Conservation (phyloP, 2,888 invertebrate genomes). For the Sarcophaga subvicina region DNA sequence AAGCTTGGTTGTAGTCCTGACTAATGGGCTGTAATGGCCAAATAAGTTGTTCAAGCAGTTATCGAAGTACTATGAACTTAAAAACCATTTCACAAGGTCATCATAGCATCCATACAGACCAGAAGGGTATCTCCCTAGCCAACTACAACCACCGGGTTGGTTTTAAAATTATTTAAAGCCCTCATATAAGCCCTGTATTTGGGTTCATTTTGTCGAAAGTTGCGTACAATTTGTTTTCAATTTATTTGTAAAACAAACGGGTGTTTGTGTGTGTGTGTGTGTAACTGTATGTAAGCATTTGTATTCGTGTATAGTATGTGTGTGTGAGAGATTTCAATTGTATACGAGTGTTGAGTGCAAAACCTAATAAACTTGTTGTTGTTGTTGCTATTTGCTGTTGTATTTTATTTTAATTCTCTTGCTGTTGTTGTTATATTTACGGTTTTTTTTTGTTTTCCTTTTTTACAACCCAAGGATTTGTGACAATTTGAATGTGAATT, state of each 20-base stretch:
- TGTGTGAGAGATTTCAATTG: neutral
- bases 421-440: neutral
- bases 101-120: too few relatives aligned
- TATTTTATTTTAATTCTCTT: neutral
- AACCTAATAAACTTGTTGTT: neutral
- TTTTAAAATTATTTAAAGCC: too few relatives aligned
- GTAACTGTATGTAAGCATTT: too few relatives aligned
- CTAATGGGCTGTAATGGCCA: too few relatives aligned
- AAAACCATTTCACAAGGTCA: too few relatives aligned
- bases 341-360: neutral
- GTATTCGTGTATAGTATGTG: neutral
- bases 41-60: too few relatives aligned
- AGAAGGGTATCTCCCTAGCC: too few relatives aligned
- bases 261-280: neutral
- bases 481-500: neutral
- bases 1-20: too few relatives aligned
- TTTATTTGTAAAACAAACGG: neutral
- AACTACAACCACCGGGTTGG: too few relatives aligned
- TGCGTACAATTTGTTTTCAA: conserved; percentile 5
- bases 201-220: conserved; percentile 29
- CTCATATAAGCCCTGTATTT: neutral
- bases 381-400: neutral
- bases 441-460: neutral
- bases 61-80: too few relatives aligned
- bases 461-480: neutral